phyloP scores from a whole-genome alignment of 2,113 vertebrate genomes.

The Coregonus clupeaformis region DNA sequence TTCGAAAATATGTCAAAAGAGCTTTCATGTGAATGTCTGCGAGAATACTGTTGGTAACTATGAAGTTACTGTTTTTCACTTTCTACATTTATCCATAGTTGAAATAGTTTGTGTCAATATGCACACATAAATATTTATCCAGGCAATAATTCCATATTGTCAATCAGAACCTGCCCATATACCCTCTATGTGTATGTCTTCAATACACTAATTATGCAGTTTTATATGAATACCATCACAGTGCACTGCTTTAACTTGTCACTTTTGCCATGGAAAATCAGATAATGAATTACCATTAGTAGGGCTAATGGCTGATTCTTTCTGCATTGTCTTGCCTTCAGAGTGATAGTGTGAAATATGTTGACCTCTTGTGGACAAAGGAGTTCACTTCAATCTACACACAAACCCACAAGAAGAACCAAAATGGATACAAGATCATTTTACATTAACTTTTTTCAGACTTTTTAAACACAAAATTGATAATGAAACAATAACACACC shows the following conservation, averaged over 20 bases:
- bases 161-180: not conserved
- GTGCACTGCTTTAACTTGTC: slow-evolving; percentile 16
- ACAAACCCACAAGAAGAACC: not conserved
- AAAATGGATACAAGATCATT: not conserved
- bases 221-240: not conserved
- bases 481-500: slow-evolving; percentile 16
- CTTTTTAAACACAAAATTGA: slow-evolving; percentile 21
- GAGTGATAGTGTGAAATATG: slow-evolving; percentile 8
- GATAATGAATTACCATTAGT: slow-evolving; percentile 12
- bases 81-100: slow-evolving; percentile 22
- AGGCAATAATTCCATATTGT: not conserved
- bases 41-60: slow-evolving; percentile 36
- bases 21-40: not conserved
- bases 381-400: slow-evolving; percentile 12
- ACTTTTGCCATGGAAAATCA: slow-evolving; percentile 30
- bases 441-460: not conserved
- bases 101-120: not conserved
- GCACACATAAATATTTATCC: slow-evolving; percentile 7
- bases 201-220: not conserved
- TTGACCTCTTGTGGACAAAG: slow-evolving; percentile 59
- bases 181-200: not conserved
- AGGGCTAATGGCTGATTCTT: slow-evolving; percentile 8
- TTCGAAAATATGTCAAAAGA: not conserved
- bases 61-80: slow-evolving; percentile 8
- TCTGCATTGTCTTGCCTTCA: not conserved